phyloP scores from a whole-genome alignment of 2,888 invertebrate species.

The Camponotus fellah region DNA sequence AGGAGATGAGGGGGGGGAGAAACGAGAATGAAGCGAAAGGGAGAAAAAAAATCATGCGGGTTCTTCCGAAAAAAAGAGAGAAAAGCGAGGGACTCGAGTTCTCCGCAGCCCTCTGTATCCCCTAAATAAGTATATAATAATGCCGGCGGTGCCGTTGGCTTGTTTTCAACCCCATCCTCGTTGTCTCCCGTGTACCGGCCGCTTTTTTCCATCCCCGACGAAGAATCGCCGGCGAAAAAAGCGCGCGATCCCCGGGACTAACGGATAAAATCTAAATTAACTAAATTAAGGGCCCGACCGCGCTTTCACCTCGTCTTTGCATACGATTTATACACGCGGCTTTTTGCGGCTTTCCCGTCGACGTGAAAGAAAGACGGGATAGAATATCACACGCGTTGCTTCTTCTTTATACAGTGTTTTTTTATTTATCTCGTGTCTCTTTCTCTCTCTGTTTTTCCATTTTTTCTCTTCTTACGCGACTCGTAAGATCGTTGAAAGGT shows the following conservation, averaged over 20 bases:
- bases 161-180: constrained; percentile 73
- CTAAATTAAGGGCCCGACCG: constrained; percentile 85
- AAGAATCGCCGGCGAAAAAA: constrained; percentile 59
- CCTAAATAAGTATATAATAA: constrained; percentile 86
- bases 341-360: constrained; percentile 64
- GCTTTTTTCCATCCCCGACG: constrained; percentile 40
- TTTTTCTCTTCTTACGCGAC: constrained; percentile 46
- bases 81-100: constrained; percentile 76
- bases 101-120: constrained; percentile 66
- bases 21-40: constrained; percentile 53
- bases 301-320: constrained; percentile 80
- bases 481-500: constrained; percentile 82
- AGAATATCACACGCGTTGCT: constrained; percentile 25
- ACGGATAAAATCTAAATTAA: constrained; percentile 87
- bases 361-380: constrained; percentile 7
- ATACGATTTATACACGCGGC: constrained; percentile 82
- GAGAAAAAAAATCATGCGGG: constrained; percentile 71
- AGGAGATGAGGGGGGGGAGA: constrained; percentile 48
- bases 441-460: constrained; percentile 31
- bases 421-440: constrained; percentile 51
- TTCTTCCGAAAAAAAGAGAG: constrained; percentile 69
- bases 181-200: constrained; percentile 26
- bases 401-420: constrained; percentile 53
- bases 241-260: constrained; percentile 72
- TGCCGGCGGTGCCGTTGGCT: constrained; percentile 69